These are phyloP conservation scores for Gonatopus flavifemur DNA, from an alignment of 1,140 invertebrate species.

Conservation along the genomic window DNA sequence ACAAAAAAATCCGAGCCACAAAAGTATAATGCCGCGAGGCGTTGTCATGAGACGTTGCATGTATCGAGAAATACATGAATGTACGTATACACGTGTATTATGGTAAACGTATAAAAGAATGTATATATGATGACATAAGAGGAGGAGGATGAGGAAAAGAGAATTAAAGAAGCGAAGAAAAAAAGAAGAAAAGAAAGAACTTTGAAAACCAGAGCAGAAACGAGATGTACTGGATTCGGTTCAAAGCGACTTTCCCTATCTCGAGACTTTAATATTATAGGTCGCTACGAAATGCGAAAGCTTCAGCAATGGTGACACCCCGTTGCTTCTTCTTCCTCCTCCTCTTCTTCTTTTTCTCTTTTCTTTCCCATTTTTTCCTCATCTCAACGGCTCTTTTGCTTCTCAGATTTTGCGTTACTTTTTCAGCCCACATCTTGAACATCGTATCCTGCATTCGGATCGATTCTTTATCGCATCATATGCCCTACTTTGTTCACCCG, in stretches of 20 bases:
- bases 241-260: conserved; percentile 20
- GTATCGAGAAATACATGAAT: too few species aligned
- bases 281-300: conserved; percentile 16
- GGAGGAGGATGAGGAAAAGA: too few species aligned
- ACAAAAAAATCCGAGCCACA: too few species aligned
- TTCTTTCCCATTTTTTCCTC: background rate
- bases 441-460: conserved; percentile 7
- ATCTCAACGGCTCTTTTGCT: background rate
- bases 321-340: background rate
- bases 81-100: too few species aligned
- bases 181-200: conserved; percentile 3
- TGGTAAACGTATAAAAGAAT: too few species aligned
- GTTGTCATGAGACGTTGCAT: too few species aligned
- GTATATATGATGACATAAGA: too few species aligned
- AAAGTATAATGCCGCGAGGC: too few species aligned
- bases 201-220: background rate
- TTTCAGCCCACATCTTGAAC: background rate
- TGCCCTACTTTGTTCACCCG: background rate
- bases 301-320: conserved; percentile 4
- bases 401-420: too few species aligned
- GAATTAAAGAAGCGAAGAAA: background rate
- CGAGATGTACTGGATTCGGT: conserved; percentile 2
- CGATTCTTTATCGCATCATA: conserved; percentile 15
- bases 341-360: background rate
- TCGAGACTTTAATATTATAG: conserved; percentile 17